Percentiles rank a stretch among this genome's conserved stretches.
Conservation (phyloP, 2,888 invertebrate genomes). For the Cephus rjabovi region DNA sequence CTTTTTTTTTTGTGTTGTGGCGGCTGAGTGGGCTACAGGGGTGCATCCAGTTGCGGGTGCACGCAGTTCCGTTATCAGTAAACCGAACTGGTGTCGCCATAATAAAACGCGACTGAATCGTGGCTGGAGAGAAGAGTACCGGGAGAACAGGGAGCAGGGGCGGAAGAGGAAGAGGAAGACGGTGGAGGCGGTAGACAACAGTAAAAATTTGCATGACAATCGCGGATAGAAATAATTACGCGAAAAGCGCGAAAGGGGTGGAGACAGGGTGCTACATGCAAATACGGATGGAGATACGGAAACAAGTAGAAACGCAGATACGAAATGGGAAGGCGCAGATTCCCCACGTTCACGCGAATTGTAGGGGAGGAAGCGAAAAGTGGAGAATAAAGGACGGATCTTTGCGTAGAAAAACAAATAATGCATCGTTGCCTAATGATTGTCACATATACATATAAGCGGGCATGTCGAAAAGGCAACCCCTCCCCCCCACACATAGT, state of each 20-base stretch:
- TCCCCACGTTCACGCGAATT: background rate
- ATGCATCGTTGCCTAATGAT: background rate
- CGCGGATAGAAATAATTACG: constrained; percentile 65
- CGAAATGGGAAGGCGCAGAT: constrained; percentile 18
- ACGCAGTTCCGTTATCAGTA: background rate
- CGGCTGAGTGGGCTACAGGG: no score
- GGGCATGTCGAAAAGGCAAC: no score
- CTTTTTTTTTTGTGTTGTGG: background rate
- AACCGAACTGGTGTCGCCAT: constrained; percentile 26
- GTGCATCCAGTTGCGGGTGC: no score
- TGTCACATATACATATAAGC: background rate
- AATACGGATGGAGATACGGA: constrained; percentile 43
- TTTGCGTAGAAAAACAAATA: background rate
- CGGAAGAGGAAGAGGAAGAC: constrained; percentile 22
- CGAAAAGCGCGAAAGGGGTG: constrained; percentile 51
- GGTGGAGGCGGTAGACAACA: constrained; percentile 47
- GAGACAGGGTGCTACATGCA: constrained; percentile 36
- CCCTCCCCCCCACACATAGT: no score
- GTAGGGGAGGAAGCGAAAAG: background rate
- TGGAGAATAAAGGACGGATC: background rate
- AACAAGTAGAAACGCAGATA: constrained; percentile 49
- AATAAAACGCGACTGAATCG: constrained; percentile 45
- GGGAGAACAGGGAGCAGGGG: background rate
- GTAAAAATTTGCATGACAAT: constrained; percentile 66
- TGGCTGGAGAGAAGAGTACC: constrained; percentile 20